Evolutionary conservation across 2,113 vertebrate genomes (phyloP), one percentile per base, ranked within the genome.

Genomic region (Rhinopomastus cyanomelas): DNA sequence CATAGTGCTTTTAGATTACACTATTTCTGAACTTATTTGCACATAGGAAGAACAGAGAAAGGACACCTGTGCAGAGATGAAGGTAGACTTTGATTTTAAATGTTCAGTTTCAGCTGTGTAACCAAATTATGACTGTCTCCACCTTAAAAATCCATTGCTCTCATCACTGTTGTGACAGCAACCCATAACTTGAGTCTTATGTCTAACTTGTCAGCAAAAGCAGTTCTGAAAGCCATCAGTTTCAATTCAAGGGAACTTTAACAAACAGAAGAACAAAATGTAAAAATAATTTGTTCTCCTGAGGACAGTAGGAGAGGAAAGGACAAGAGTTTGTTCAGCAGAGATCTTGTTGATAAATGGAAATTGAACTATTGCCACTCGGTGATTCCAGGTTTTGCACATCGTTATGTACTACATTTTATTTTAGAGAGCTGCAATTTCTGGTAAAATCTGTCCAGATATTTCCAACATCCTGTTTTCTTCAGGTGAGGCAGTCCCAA

Each of bases 401-500:
- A 74, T 34, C 56, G 72, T 65, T 59, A 89, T 92, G 95, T 95
- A 91, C 55, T 71, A 34, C 8, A 1, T 64, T 91, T 92, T 73
- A 81, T 64, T 71, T 83, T 78, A 57, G 66, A 82, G 60, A 94
- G 55, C 34, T 66, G 12, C 26, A 83, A 68, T 87, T 89, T 87
- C 36, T 87, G 21, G 11, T 85, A 88, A 89, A 69, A 42, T 21
- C 72, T 61, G 15, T 68, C 46, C 57, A 46, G 79, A 77, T 57
- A 42, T 37, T 23, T 55, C 75, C 30, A 83, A 78, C 59, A 85
- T 96, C 87, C 81, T 93, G 85, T 94, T 96, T 95, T 52, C 81
- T 93, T 95, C 53, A 85, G 65, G 64, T 9, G n/a, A 87, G 27
- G 78, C 21, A 81, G 71, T 85, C 20, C 66, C 2, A 1, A 65